phyloP scores from a whole-genome alignment of 2,113 vertebrate species.

The Nothocercus nigrocapillus region DNA sequence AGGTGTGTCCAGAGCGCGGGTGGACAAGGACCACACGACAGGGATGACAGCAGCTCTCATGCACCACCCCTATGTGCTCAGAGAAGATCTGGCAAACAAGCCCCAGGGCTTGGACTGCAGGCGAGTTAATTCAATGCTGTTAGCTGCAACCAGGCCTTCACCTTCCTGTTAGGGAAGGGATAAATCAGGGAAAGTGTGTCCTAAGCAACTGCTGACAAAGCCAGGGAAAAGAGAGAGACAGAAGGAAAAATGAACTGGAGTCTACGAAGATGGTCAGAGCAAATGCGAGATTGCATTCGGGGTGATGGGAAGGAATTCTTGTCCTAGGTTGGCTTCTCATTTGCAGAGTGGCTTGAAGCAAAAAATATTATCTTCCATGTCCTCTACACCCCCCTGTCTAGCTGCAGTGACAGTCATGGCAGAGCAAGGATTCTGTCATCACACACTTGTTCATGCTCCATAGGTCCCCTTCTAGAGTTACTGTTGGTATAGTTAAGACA shows the following conservation, averaged over 20 bases:
- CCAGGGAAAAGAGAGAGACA: not conserved
- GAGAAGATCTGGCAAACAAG: not conserved
- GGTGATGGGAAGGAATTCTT: not conserved
- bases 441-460: fast-evolving
- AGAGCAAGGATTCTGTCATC: not conserved
- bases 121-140: slow-evolving; percentile 13
- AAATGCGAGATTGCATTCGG: not conserved
- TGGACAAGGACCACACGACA: not conserved
- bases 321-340: not conserved
- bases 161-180: slow-evolving; percentile 36
- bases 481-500: not conserved
- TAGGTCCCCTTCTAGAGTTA: fast-evolving
- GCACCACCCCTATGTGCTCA: not conserved
- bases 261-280: not conserved
- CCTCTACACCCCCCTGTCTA: not conserved
- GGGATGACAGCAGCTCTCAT: not conserved
- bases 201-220: not conserved
- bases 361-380: not conserved
- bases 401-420: not conserved
- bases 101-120: not conserved
- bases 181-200: slow-evolving; percentile 38
- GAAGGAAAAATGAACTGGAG: not conserved
- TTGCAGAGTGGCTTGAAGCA: not conserved
- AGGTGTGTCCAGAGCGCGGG: not conserved
- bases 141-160: slow-evolving; percentile 27